phyloP scores from a whole-genome alignment of 2,113 vertebrate genomes.

The Brachyhypopomus gauderio region DNA sequence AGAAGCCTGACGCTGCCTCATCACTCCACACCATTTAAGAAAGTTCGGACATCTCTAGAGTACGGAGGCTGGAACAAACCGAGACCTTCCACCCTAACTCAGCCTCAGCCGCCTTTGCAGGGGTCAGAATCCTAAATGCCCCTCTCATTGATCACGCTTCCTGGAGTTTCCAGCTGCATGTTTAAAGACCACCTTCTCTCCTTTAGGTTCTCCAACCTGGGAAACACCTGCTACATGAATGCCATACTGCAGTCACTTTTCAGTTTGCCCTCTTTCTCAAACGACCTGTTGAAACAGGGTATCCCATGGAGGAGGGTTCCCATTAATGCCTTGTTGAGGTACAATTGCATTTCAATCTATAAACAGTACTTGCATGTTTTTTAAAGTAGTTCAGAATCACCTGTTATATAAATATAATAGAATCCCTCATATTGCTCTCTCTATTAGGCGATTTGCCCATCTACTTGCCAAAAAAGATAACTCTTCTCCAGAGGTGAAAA shows the following conservation, averaged over 20 bases:
- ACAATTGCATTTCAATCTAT: constrained; percentile 41
- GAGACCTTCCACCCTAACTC: constrained; percentile 80
- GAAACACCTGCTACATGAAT: constrained; percentile 99
- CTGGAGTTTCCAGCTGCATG: not conserved
- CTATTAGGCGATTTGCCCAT: constrained; percentile 89
- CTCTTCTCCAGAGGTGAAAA: constrained; percentile 92
- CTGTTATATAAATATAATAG: not conserved
- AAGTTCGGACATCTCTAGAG: constrained; percentile 87
- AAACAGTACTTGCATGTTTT: not conserved
- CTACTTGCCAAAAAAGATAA: constrained; percentile 94
- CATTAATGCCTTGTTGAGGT: constrained; percentile 93
- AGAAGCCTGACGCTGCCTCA: constrained; percentile 89
- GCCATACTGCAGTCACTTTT: constrained; percentile 97
- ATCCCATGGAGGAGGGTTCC: constrained; percentile 96
- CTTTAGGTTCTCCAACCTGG: constrained; percentile 93
- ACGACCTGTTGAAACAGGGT: constrained; percentile 92
- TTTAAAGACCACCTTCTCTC: constrained; percentile 23
- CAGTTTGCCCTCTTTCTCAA: constrained; percentile 95
- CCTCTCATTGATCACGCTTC: not conserved
- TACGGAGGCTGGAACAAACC: constrained; percentile 96
- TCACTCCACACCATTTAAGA: constrained; percentile 93
- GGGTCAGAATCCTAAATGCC: constrained; percentile 74
- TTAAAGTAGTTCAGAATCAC: no score
- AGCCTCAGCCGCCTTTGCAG: constrained; percentile 89
- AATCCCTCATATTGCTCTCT: not conserved